These are phyloP conservation scores for Oxyteleia sp. DNA, from an alignment of 2,888 invertebrate genomes.

Conservation along the genomic window DNA sequence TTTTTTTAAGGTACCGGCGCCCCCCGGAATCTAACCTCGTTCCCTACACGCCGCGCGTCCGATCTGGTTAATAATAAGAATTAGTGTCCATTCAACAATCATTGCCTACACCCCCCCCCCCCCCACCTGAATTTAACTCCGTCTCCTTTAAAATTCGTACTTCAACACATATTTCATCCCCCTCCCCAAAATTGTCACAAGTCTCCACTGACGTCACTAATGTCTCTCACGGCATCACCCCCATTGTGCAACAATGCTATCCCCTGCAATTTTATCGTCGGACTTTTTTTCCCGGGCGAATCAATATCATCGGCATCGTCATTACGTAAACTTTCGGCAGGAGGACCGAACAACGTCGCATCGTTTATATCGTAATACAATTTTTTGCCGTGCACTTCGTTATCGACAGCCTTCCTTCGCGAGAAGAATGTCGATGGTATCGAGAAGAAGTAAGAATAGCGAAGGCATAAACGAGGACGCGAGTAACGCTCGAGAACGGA, in stretches of 20 bases:
- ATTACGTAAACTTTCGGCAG: slow-evolving; percentile 32
- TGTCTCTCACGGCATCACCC: background rate
- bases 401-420: slow-evolving; percentile 31
- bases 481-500: slow-evolving; percentile 13
- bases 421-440: slow-evolving; percentile 42
- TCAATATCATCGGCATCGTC: slow-evolving; percentile 26
- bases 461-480: slow-evolving; percentile 35
- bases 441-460: slow-evolving; percentile 52
- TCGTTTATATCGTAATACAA: slow-evolving; percentile 26
- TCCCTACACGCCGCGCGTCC: too few relatives aligned
- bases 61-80: too few relatives aligned
- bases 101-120: too few relatives aligned
- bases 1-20: too few relatives aligned
- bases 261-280: slow-evolving; percentile 8
- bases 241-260: background rate
- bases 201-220: background rate
- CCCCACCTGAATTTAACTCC: too few relatives aligned
- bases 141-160: too few relatives aligned
- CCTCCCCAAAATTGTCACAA: too few relatives aligned
- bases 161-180: too few relatives aligned
- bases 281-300: background rate
- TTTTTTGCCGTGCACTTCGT: slow-evolving; percentile 34
- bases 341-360: slow-evolving; percentile 11
- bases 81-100: too few relatives aligned
- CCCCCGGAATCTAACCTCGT: too few relatives aligned